These are phyloP conservation scores for Amiota minor DNA, from an alignment of 2,888 invertebrate genomes.

Conservation along the genomic window DNA sequence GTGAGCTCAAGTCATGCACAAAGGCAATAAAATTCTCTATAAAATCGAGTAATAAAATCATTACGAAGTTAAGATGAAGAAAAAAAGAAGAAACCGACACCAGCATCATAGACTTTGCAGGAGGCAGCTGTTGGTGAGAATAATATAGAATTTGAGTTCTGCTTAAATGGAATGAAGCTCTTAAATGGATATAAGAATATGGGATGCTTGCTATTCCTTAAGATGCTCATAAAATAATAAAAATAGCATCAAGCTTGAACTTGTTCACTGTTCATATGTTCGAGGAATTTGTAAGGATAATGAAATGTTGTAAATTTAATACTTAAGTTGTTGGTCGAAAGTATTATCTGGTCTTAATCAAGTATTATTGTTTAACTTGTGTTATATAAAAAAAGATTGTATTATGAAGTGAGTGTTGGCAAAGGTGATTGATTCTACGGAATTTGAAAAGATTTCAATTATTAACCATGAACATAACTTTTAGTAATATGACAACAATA, in stretches of 20 bases:
- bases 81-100: background rate
- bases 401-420: too few relatives aligned
- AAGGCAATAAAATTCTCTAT: constrained; percentile 66
- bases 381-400: too few relatives aligned
- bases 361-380: background rate
- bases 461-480: too few relatives aligned
- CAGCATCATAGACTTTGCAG: constrained; percentile 14
- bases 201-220: constrained; percentile 42
- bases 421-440: too few relatives aligned
- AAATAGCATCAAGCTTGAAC: constrained; percentile 59
- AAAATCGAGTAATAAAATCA: constrained; percentile 66
- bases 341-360: background rate
- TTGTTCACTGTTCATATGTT: constrained; percentile 33
- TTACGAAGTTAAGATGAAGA: constrained; percentile 43
- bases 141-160: constrained; percentile 44
- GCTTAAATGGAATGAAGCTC: constrained; percentile 33
- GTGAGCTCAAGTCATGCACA: constrained; percentile 53
- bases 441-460: too few relatives aligned
- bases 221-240: constrained; percentile 50
- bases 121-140: constrained; percentile 46
- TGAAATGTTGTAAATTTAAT: constrained; percentile 60
- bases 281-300: constrained; percentile 60
- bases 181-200: background rate
- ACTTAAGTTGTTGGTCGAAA: constrained; percentile 2
- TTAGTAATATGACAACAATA: too few relatives aligned